phyloP scores from a whole-genome alignment of 2,113 vertebrate species.

The Todiramphus saurophagus region DNA sequence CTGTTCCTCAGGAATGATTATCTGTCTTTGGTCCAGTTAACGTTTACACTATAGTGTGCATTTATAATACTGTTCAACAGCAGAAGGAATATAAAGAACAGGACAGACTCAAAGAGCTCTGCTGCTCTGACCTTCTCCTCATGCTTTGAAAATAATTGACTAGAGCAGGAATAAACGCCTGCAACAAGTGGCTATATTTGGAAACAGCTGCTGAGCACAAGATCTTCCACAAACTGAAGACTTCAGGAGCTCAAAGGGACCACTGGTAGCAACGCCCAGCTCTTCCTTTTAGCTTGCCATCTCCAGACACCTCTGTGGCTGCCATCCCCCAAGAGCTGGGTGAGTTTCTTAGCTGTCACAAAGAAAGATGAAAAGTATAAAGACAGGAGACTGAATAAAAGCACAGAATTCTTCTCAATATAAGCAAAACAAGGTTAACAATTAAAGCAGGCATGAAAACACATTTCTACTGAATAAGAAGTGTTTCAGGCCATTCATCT shows the following conservation, averaged over 20 bases:
- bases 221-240: neutral
- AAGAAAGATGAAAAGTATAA: neutral
- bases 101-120: neutral
- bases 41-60: neutral
- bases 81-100: neutral
- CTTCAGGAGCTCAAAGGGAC: neutral
- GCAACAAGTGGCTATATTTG: neutral
- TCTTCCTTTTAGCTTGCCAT: neutral
- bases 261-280: rapidly evolving
- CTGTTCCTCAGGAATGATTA: neutral
- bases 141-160: neutral
- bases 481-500: neutral
- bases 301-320: neutral
- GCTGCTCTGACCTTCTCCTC: neutral
- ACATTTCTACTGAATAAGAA: neutral
- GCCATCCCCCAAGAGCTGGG: neutral
- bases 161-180: neutral
- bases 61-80: neutral
- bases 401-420: neutral
- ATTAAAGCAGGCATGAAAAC: neutral
- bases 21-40: neutral
- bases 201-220: neutral
- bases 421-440: neutral
- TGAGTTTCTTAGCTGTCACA: neutral
- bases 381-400: neutral